Conservation (phyloP, 2,113 vertebrate species). For the Callopanchax toddi region DNA sequence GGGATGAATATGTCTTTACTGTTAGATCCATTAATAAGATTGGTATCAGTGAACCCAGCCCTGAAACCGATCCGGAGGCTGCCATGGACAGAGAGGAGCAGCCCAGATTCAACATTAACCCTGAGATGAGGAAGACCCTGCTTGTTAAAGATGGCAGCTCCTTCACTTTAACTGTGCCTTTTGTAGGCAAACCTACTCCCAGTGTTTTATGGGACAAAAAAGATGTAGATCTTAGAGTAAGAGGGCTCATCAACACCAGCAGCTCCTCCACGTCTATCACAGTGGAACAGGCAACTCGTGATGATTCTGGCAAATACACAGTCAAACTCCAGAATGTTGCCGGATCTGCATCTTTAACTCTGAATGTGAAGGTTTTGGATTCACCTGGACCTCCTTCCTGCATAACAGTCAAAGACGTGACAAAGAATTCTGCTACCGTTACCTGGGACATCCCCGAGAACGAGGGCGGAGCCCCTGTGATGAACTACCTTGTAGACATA, state of each 20-base stretch:
- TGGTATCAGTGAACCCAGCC: conserved; percentile 91
- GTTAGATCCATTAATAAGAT: conserved; percentile 94
- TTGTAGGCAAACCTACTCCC: conserved; percentile 91
- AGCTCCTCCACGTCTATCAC: conserved; percentile 82
- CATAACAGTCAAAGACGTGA: conserved; percentile 87
- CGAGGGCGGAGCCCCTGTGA: conserved; percentile 93
- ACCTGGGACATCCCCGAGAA: conserved; percentile 97
- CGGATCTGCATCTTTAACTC: conserved; percentile 86
- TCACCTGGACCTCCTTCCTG: conserved; percentile 90
- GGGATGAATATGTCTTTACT: conserved; percentile 89
- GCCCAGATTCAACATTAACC: conserved; percentile 90
- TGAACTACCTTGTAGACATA: conserved; percentile 93
- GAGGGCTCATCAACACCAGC: conserved; percentile 89
- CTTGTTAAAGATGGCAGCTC: conserved; percentile 90
- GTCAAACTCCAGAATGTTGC: conserved; percentile 90
- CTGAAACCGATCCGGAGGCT: conserved; percentile 86
- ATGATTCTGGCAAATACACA: conserved; percentile 94
- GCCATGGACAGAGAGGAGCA: conserved; percentile 95
- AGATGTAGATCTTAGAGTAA: conserved; percentile 89
- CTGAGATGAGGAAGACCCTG: conserved; percentile 94
- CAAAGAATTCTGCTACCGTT: conserved; percentile 88
- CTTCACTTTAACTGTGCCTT: conserved; percentile 93
- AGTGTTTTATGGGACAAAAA: conserved; percentile 92
- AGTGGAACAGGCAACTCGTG: conserved; percentile 91
- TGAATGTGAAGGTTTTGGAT: conserved; percentile 94